Evolutionary conservation across 53 echinoderm and acorn worm genomes (phyloP).

Genomic region (Holothuria leucospilota): DNA sequence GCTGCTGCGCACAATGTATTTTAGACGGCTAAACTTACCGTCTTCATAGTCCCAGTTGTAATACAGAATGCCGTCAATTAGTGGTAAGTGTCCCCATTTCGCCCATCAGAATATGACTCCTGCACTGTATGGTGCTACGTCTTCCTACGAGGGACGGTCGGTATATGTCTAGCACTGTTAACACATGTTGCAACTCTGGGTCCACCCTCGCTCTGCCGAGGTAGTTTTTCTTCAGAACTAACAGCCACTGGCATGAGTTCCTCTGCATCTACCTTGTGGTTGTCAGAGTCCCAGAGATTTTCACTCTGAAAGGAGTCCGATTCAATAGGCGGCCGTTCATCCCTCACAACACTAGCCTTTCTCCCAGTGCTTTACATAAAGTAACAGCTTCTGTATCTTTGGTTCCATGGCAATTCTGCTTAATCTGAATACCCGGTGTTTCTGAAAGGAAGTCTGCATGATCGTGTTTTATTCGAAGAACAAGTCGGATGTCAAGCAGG

Average conservation of each 20-base stretch:
- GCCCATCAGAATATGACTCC: slow-evolving; percentile 32
- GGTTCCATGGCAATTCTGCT: background rate
- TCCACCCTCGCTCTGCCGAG: slow-evolving; percentile 20
- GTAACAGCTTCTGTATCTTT: background rate
- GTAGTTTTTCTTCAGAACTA: background rate
- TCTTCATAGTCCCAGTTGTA: too few relatives aligned
- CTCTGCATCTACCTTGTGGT: background rate
- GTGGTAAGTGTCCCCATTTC: slow-evolving; percentile 33
- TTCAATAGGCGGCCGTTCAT: background rate
- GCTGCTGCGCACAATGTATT: slow-evolving; percentile 15
- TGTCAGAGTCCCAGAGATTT: background rate
- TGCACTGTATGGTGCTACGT: background rate
- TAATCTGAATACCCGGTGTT: background rate
- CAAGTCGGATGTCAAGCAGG: background rate
- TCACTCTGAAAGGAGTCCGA: background rate
- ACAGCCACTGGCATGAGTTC: background rate
- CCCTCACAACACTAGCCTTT: background rate
- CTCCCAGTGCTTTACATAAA: background rate
- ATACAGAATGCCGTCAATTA: slow-evolving; percentile 11
- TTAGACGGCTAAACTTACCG: background rate
- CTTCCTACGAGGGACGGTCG: slow-evolving; percentile 9
- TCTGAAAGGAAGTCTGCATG: slow-evolving; percentile 23
- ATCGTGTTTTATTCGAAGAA: slow-evolving; percentile 4
- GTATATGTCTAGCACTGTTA: background rate
- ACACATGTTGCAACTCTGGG: background rate